These are phyloP conservation scores for Napeogenes inachia DNA, from an alignment of 2,888 invertebrate genomes.

Conservation along the genomic window DNA sequence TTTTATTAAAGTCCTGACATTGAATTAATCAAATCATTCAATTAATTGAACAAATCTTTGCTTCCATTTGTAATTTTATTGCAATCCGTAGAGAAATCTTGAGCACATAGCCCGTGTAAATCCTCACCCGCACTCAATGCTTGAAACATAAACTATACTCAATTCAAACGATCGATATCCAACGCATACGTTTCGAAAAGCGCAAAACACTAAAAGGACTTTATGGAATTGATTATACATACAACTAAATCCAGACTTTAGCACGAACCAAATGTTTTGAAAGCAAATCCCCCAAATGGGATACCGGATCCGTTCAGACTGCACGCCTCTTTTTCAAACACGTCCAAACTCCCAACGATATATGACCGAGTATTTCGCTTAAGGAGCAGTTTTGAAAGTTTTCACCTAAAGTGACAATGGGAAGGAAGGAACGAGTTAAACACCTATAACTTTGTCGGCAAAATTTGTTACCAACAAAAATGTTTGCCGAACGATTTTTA, in stretches of 20 bases:
- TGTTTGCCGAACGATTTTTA: constrained; percentile 5
- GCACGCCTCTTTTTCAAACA: constrained; percentile 18
- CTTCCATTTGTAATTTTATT: constrained; percentile 1
- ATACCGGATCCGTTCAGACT: constrained; percentile 12
- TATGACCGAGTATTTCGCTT: constrained; percentile 28
- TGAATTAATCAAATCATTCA: neutral
- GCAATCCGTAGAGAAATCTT: neutral
- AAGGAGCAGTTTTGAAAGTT: constrained; percentile 28
- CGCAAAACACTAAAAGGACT: constrained; percentile 7
- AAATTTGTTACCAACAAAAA: constrained; percentile 4
- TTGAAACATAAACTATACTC: constrained; percentile 1
- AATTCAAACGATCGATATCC: constrained; percentile 1
- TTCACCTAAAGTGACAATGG: constrained; percentile 26
- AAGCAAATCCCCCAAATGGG: constrained; percentile 19
- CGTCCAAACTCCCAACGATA: constrained; percentile 21
- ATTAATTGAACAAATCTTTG: constrained; percentile 3
- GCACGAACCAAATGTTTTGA: constrained; percentile 12
- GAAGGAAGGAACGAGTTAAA: constrained; percentile 7
- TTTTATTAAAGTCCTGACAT: too few relatives aligned
- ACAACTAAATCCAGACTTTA: constrained; percentile 13
- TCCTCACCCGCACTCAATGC: neutral
- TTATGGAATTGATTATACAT: constrained; percentile 7
- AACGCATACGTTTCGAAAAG: constrained; percentile 8
- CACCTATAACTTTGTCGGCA: neutral
- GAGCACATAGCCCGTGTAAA: neutral